Percentiles rank a stretch among this genome's conserved stretches.
Evolutionary conservation across 1,140 invertebrate genomes (phyloP).

Genomic region (Maniola jurtina): DNA sequence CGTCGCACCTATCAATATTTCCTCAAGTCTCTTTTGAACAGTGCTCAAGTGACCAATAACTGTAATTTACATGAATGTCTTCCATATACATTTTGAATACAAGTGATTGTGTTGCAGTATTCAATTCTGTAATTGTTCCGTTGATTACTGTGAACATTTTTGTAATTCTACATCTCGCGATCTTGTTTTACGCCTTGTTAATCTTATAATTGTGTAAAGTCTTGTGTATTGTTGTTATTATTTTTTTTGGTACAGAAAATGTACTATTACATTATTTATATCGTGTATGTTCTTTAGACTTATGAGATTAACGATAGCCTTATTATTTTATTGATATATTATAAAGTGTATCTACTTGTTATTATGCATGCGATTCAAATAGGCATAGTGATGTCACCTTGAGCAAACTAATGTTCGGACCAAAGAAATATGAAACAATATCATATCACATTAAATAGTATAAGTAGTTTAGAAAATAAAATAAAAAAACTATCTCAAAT

Average conservation of each 20-base stretch:
- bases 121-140: background rate
- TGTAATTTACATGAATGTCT: slow-evolving; percentile 53
- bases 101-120: slow-evolving; percentile 11
- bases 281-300: slow-evolving; percentile 36
- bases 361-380: slow-evolving; percentile 29
- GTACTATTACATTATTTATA: slow-evolving; percentile 38
- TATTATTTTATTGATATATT: slow-evolving; percentile 7
- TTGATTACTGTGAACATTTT: slow-evolving; percentile 5
- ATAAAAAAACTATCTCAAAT: background rate
- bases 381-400: slow-evolving; percentile 7
- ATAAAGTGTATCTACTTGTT: slow-evolving; percentile 11
- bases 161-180: slow-evolving; percentile 13
- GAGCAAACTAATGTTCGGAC: slow-evolving; percentile 17
- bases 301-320: slow-evolving; percentile 50
- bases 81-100: slow-evolving; percentile 44
- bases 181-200: slow-evolving; percentile 47
- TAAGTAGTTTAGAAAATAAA: slow-evolving; percentile 1
- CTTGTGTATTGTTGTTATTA: slow-evolving; percentile 35
- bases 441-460: background rate
- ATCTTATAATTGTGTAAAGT: slow-evolving; percentile 53
- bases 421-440: slow-evolving; percentile 20
- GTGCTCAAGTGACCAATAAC: slow-evolving; percentile 75
- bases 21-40: slow-evolving; percentile 65
- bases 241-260: slow-evolving; percentile 45
- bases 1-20: slow-evolving; percentile 41